phyloP scores from a whole-genome alignment of 2,113 vertebrate species.

The Sinosuthora webbiana region DNA sequence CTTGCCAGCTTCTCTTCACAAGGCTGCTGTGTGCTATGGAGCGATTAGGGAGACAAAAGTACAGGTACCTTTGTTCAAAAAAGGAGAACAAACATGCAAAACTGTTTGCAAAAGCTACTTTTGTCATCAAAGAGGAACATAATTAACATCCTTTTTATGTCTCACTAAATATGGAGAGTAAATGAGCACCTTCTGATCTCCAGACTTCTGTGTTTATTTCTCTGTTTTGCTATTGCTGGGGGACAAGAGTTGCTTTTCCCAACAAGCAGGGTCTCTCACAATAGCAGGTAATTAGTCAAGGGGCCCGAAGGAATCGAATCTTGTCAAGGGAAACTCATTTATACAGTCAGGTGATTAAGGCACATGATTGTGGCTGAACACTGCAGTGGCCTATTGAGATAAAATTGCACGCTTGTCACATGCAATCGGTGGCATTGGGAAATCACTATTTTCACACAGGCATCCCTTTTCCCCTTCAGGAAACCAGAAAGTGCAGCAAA shows the following conservation, averaged over 20 bases:
- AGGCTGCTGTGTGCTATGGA: not conserved
- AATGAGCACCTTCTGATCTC: conserved; percentile 22
- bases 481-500: not conserved
- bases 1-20: not conserved
- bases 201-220: conserved; percentile 39
- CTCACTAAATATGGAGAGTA: not conserved
- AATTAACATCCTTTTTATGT: conserved; percentile 32
- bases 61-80: not conserved
- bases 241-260: conserved; percentile 30
- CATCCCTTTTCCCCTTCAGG: not conserved
- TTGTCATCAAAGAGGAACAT: conserved; percentile 10
- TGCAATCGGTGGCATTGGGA: not conserved
- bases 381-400: conserved; percentile 5
- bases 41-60: not conserved
- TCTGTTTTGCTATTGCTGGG: conserved; percentile 25
- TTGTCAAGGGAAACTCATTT: conserved; percentile 60
- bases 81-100: conserved; percentile 12
- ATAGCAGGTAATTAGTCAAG: conserved; percentile 66
- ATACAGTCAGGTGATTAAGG: conserved; percentile 55
- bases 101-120: conserved; percentile 28
- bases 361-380: conserved; percentile 40
- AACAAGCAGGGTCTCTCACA: conserved; percentile 33
- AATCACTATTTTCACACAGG: conserved; percentile 1
- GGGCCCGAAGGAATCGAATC: conserved; percentile 42
- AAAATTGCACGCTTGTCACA: conserved; percentile 7